phyloP scores from a whole-genome alignment of 2,888 invertebrate genomes.

The Penaeus monodon region DNA sequence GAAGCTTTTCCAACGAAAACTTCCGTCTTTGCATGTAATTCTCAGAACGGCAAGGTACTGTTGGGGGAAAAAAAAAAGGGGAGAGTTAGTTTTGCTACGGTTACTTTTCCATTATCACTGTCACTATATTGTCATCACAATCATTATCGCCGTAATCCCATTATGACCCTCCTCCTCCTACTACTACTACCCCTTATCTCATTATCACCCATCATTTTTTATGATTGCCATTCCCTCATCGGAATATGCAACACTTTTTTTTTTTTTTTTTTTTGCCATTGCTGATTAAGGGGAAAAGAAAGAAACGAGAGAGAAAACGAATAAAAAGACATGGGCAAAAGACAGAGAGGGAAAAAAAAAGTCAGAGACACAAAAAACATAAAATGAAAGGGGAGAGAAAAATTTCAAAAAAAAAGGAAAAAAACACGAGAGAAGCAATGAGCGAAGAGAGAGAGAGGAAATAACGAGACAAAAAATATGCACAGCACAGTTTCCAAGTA shows the following conservation, averaged over 20 bases:
- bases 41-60: conserved; percentile 68
- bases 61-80: conserved; percentile 10
- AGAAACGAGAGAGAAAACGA: neutral
- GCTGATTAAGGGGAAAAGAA: neutral
- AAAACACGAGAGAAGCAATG: too few species aligned
- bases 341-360: neutral
- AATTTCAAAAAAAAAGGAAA: neutral
- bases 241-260: too few species aligned
- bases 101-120: too few species aligned
- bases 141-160: too few species aligned
- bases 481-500: too few species aligned
- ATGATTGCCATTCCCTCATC: too few species aligned
- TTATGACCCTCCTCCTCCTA: neutral
- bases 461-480: too few species aligned
- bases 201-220: too few species aligned
- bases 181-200: neutral
- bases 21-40: conserved; percentile 75
- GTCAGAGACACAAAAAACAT: neutral
- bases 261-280: too few species aligned
- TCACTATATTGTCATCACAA: too few species aligned
- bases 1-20: conserved; percentile 76
- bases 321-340: neutral
- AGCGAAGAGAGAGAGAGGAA: neutral
- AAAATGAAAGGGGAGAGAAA: too few species aligned
- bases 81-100: too few species aligned